Conservation (phyloP, 92 coral and sea anemone genomes). For the Epizoanthus scotinus region DNA sequence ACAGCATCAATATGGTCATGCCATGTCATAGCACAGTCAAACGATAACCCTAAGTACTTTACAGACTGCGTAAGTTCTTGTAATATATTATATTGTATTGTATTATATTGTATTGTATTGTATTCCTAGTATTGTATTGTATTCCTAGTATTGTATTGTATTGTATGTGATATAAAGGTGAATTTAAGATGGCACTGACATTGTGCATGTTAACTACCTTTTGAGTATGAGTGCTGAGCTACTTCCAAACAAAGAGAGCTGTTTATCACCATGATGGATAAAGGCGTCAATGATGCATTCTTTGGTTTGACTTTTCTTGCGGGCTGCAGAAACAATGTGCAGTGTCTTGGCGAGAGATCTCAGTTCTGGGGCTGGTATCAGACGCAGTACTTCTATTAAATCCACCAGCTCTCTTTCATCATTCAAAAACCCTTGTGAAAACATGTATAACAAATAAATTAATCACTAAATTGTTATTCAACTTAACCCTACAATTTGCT, state of each 20-base stretch:
- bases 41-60: too few species aligned
- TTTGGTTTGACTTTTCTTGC: conserved; percentile 72
- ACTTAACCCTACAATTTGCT: too few species aligned
- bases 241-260: conserved; percentile 83
- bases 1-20: too few species aligned
- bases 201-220: conserved; percentile 48
- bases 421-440: conserved; percentile 65
- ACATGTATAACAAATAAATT: background rate
- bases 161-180: too few species aligned
- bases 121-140: too few species aligned
- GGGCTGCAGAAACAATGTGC: conserved; percentile 56
- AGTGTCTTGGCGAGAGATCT: conserved; percentile 72
- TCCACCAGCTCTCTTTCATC: conserved; percentile 67
- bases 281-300: conserved; percentile 56
- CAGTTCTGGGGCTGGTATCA: conserved; percentile 85
- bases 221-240: conserved; percentile 66
- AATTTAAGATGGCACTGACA: too few species aligned
- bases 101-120: too few species aligned
- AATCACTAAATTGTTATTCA: too few species aligned
- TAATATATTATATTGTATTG: too few species aligned
- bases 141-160: too few species aligned
- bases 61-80: too few species aligned
- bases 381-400: conserved; percentile 61
- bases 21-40: too few species aligned
- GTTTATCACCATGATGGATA: conserved; percentile 67